phyloP scores from a whole-genome alignment of 2,797 vertebrate genomes.

The Cichlasoma orientale region DNA sequence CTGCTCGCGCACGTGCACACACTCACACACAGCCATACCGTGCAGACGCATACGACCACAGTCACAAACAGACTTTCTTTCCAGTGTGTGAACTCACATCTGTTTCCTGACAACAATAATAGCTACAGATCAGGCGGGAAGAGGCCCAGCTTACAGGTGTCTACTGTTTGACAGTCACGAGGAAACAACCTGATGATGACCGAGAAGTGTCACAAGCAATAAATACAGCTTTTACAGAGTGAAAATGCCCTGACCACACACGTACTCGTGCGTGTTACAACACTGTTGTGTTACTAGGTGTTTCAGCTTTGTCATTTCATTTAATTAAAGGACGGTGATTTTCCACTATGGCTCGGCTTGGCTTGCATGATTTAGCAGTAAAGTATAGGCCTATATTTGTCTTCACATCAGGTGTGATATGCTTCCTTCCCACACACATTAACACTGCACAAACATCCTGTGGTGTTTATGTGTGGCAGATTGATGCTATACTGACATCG shows the following conservation, averaged over 20 bases:
- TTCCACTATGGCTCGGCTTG: slow-evolving; percentile 38
- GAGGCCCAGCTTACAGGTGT: slow-evolving; percentile 80
- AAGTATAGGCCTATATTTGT: slow-evolving; percentile 26
- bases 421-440: slow-evolving; percentile 51
- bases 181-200: slow-evolving; percentile 58
- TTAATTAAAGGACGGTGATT: slow-evolving; percentile 51
- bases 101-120: slow-evolving; percentile 88
- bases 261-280: slow-evolving; percentile 30
- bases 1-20: slow-evolving; percentile 52
- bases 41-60: slow-evolving; percentile 83
- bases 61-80: slow-evolving; percentile 84
- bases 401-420: slow-evolving; percentile 62
- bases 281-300: slow-evolving; percentile 31
- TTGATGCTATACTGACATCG: slow-evolving; percentile 51
- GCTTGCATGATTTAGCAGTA: slow-evolving; percentile 38
- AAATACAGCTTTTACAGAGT: slow-evolving; percentile 43
- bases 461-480: slow-evolving; percentile 64
- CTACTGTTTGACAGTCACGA: slow-evolving; percentile 62
- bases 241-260: slow-evolving; percentile 43
- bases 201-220: slow-evolving; percentile 43
- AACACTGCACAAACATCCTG: slow-evolving; percentile 76
- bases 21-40: slow-evolving; percentile 68
- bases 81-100: slow-evolving; percentile 86
- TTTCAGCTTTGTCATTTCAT: slow-evolving; percentile 48
- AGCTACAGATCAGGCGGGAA: slow-evolving; percentile 73